Percentiles rank a stretch among this genome's conserved stretches.
Conservation (phyloP, 2,888 invertebrate genomes). For the Halictus quadricinctus region DNA sequence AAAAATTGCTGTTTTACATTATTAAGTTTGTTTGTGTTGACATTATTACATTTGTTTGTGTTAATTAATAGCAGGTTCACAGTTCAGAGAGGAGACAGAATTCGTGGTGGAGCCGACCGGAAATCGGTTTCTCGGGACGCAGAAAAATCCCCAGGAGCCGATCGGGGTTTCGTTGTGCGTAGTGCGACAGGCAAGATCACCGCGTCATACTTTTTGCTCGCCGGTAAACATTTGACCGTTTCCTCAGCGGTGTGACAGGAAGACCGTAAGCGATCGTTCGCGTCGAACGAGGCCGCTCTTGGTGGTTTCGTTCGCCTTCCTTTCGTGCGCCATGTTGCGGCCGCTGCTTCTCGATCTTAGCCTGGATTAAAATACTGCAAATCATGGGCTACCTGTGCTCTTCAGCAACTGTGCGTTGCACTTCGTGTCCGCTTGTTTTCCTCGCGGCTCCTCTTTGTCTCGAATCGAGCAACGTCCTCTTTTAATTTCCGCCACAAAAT, state of each 20-base stretch:
- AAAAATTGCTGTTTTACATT: no score
- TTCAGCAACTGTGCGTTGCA: conserved; percentile 55
- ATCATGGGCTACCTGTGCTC: conserved; percentile 81
- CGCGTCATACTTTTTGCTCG: conserved; percentile 74
- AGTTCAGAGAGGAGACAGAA: neutral
- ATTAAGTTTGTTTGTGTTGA: no score
- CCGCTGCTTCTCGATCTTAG: conserved; percentile 68
- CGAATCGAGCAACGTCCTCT: neutral
- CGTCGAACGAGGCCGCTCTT: conserved; percentile 36
- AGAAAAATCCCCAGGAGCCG: conserved; percentile 75
- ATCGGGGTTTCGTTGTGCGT: conserved; percentile 72
- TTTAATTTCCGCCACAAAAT: neutral
- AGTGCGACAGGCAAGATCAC: conserved; percentile 61
- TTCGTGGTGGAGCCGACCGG: conserved; percentile 26
- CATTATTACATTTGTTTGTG: no score
- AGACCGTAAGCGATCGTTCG: conserved; percentile 51
- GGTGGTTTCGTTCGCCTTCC: conserved; percentile 23
- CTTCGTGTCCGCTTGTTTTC: conserved; percentile 40
- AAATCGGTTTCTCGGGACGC: conserved; percentile 61
- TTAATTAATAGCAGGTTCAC: no score
- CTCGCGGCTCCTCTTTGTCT: conserved; percentile 53
- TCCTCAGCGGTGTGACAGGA: conserved; percentile 59
- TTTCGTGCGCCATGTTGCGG: conserved; percentile 46
- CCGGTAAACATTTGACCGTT: conserved; percentile 76
- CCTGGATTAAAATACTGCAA: conserved; percentile 81